phyloP scores from a whole-genome alignment of 1,140 invertebrate species.

The Calycopis cecrops region DNA sequence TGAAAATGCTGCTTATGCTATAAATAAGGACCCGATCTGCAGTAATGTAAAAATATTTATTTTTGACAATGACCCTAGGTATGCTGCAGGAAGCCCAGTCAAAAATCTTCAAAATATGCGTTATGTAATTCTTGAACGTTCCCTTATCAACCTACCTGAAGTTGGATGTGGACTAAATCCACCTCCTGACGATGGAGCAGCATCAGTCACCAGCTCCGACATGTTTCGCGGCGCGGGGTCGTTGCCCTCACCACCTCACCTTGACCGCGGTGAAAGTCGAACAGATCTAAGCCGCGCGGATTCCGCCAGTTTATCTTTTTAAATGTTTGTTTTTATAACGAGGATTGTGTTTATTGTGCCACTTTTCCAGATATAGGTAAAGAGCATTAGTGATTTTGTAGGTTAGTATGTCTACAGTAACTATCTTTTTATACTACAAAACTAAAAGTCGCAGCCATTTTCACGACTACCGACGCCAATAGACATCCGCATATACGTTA shows the following conservation, averaged over 20 bases:
- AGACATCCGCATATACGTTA: no score
- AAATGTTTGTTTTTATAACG: not conserved
- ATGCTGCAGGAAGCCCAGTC: not conserved
- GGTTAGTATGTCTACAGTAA: no score
- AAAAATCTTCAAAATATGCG: not conserved
- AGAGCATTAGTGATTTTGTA: no score
- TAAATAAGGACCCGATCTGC: no score
- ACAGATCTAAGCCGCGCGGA: not conserved
- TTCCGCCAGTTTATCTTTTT: not conserved
- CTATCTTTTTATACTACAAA: no score
- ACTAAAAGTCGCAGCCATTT: no score
- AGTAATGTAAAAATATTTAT: no score
- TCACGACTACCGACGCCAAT: no score
- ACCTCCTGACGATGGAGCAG: not conserved
- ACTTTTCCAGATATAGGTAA: no score
- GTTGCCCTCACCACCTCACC: not conserved
- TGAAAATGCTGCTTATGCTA: no score
- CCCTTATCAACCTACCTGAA: not conserved
- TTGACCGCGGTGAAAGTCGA: constrained; percentile 6
- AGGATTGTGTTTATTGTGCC: no score
- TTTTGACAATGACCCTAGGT: not conserved
- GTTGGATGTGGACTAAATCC: not conserved
- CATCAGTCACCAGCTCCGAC: no score
- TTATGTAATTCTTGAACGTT: not conserved
- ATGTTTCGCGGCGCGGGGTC: not conserved